phyloP scores from a whole-genome alignment of 1,140 invertebrate genomes.

The Rhagoletis zephyria region DNA sequence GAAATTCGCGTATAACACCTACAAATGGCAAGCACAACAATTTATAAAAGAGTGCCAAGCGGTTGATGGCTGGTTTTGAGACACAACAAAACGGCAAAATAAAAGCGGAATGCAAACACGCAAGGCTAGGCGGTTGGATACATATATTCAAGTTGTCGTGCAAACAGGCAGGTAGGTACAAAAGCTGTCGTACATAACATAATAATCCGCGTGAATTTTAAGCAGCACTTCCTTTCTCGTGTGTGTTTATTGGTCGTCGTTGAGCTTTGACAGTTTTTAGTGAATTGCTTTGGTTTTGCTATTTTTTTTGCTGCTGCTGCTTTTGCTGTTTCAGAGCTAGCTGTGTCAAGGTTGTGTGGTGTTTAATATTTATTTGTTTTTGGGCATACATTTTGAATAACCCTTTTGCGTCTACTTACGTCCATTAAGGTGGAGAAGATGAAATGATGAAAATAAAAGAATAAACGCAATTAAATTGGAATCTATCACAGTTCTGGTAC shows the following conservation, averaged over 20 bases:
- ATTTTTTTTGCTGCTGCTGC: neutral
- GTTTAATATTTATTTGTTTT: neutral
- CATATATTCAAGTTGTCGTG: neutral
- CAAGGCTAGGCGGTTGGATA: neutral
- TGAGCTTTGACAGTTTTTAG: conserved; percentile 46
- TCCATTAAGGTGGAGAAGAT: neutral
- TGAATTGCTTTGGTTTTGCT: neutral
- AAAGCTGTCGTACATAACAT: neutral
- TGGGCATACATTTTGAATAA: neutral
- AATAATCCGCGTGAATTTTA: conserved; percentile 44
- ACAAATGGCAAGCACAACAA: conserved; percentile 28
- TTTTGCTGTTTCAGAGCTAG: neutral
- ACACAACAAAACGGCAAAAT: neutral
- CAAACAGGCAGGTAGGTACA: neutral
- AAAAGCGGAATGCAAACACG: neutral
- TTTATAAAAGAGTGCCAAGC: conserved; percentile 38
- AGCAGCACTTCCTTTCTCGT: conserved; percentile 13
- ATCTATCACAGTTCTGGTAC: neutral
- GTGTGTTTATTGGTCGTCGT: neutral
- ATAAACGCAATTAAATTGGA: neutral
- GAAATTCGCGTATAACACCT: conserved; percentile 31
- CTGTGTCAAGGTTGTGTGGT: conserved; percentile 45
- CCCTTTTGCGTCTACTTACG: neutral
- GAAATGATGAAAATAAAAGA: neutral
- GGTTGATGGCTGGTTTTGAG: neutral